A percentile compares a stretch with the other conserved stretches of the same genome.
Evolutionary conservation across 1,140 invertebrate species (phyloP).

Genomic region (Drosophila murphyi): DNA sequence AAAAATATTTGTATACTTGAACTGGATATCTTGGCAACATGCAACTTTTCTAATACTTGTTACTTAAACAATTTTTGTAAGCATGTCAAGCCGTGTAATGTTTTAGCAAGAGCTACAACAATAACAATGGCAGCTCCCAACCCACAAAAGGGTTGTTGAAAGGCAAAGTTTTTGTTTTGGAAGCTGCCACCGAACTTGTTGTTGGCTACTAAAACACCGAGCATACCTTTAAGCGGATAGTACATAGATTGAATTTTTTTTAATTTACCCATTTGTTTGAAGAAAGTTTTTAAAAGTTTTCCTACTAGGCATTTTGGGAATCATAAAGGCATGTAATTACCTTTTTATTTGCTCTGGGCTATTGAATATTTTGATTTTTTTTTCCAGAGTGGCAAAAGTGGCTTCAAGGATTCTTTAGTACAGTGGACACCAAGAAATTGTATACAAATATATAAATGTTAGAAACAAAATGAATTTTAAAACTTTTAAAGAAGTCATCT

Average conservation of each 20-base stretch:
- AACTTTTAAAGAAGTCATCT: background rate
- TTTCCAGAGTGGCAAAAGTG: conserved; percentile 13
- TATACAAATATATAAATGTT: background rate
- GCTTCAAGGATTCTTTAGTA: conserved; percentile 17
- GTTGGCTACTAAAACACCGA: conserved; percentile 6
- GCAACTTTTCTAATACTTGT: background rate
- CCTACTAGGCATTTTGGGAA: conserved; percentile 33
- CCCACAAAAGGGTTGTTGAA: conserved; percentile 1
- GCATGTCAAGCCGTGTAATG: background rate
- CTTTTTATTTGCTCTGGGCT: conserved; percentile 20
- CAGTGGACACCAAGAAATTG: background rate
- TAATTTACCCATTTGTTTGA: conserved; percentile 28
- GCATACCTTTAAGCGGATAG: background rate
- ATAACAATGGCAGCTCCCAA: conserved; percentile 3
- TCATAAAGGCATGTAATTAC: conserved; percentile 28
- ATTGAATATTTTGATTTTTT: conserved; percentile 22
- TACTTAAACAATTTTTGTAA: background rate
- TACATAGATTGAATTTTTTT: background rate
- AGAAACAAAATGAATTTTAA: background rate
- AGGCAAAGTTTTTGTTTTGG: conserved; percentile 13
- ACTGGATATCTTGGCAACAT: background rate
- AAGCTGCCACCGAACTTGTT: background rate
- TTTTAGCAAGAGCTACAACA: background rate
- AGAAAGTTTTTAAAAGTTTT: conserved; percentile 41
- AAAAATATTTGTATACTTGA: background rate